phyloP scores from a whole-genome alignment of 64 coral and sea anemone genomes.

The Porites lutea region DNA sequence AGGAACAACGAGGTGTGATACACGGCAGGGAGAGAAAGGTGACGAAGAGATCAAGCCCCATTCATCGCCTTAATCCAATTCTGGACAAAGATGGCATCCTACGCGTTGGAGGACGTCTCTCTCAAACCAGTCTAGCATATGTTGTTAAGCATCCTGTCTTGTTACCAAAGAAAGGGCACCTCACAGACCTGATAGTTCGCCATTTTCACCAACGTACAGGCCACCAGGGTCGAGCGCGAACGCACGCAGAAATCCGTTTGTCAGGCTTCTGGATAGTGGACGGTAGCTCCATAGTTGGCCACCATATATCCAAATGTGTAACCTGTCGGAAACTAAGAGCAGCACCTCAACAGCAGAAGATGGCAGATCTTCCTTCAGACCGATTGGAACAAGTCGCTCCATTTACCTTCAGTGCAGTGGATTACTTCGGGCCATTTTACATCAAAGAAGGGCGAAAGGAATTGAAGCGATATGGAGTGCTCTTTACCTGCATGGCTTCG shows the following conservation, averaged over 20 bases:
- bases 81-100: constrained; percentile 4
- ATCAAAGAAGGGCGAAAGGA: too few species aligned
- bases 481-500: too few species aligned
- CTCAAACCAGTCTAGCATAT: background rate
- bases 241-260: background rate
- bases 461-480: too few species aligned
- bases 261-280: constrained; percentile 8
- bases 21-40: too few species aligned
- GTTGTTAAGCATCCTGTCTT: background rate
- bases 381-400: background rate
- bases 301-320: background rate
- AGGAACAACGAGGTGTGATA: background rate
- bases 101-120: background rate
- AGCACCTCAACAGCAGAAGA: constrained; percentile 2
- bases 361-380: background rate
- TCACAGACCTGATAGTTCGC: background rate
- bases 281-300: background rate
- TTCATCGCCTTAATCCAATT: background rate
- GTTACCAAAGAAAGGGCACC: background rate
- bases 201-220: background rate
- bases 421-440: background rate
- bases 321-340: background rate
- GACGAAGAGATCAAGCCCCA: background rate
- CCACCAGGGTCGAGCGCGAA: background rate
- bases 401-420: constrained; percentile 8